phyloP scores from a whole-genome alignment of 2,888 invertebrate genomes.

The Drosophila quinaria region DNA sequence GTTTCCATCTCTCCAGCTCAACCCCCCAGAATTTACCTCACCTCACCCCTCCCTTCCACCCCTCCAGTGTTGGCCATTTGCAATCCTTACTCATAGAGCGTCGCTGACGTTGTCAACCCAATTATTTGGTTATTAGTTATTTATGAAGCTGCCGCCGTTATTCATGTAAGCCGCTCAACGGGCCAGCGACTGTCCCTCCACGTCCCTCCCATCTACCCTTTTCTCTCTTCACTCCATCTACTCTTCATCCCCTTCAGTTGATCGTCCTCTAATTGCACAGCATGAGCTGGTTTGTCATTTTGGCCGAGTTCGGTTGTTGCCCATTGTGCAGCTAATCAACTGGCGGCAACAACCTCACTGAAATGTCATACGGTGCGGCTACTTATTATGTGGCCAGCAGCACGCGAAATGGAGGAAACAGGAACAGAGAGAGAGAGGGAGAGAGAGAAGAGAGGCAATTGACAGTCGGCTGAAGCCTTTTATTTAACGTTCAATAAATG shows the following conservation, averaged over 20 bases:
- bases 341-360: constrained; percentile 39
- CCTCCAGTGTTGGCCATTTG: constrained; percentile 21
- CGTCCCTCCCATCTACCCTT: not conserved
- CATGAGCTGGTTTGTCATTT: constrained; percentile 44
- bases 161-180: constrained; percentile 60
- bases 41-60: not conserved
- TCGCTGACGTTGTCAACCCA: constrained; percentile 59
- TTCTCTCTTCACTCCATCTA: too few species aligned
- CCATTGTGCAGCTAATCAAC: constrained; percentile 65
- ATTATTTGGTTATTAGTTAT: constrained; percentile 71
- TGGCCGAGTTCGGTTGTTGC: constrained; percentile 11
- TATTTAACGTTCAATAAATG: constrained; percentile 64
- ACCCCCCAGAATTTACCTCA: not conserved
- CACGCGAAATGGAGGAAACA: too few species aligned
- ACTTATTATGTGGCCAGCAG: constrained; percentile 32
- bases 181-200: constrained; percentile 30
- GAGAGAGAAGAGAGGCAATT: not conserved
- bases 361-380: constrained; percentile 47
- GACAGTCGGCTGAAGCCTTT: constrained; percentile 18
- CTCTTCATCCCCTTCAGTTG: not conserved
- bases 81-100: constrained; percentile 55
- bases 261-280: constrained; percentile 55
- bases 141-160: constrained; percentile 58
- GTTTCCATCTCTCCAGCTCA: not conserved
- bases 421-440: not conserved